Conservation (phyloP, 2,113 vertebrate species). For the Micronycteris hirsuta region DNA sequence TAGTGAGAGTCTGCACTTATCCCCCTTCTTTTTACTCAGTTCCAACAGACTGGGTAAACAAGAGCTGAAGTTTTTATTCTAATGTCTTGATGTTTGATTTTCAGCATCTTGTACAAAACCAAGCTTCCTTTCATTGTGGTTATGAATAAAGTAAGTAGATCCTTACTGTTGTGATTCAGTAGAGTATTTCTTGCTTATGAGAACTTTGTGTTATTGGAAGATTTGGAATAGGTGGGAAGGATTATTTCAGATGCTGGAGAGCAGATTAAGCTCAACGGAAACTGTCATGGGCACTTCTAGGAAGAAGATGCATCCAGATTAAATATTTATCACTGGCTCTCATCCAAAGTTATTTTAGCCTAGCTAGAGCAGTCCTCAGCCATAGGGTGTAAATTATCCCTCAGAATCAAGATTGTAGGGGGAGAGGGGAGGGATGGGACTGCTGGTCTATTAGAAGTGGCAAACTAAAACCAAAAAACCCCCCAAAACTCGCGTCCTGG, state of each 20-base stretch:
- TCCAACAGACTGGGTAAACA: background rate
- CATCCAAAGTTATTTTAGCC: background rate
- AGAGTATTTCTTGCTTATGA: background rate
- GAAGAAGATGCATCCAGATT: background rate
- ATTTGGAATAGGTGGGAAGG: background rate
- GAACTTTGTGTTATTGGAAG: background rate
- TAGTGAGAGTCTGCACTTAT: background rate
- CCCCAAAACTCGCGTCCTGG: background rate
- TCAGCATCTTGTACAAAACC: slow-evolving; percentile 98
- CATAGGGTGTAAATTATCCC: background rate
- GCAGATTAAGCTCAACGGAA: background rate
- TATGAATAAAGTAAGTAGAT: slow-evolving; percentile 95
- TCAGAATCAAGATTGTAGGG: background rate
- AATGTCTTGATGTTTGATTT: slow-evolving; percentile 27
- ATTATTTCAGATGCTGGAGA: background rate
- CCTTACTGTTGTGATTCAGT: background rate
- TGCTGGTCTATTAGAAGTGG: background rate
- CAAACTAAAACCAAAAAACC: background rate
- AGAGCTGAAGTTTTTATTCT: background rate
- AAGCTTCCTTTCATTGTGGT: slow-evolving; percentile 96
- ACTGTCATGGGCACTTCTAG: background rate
- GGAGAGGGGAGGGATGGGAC: background rate
- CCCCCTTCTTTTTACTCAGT: background rate
- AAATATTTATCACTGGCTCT: background rate
- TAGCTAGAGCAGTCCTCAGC: background rate